phyloP scores from a whole-genome alignment of 23 tunicate genomes.

The Trididemnum nubilum region DNA sequence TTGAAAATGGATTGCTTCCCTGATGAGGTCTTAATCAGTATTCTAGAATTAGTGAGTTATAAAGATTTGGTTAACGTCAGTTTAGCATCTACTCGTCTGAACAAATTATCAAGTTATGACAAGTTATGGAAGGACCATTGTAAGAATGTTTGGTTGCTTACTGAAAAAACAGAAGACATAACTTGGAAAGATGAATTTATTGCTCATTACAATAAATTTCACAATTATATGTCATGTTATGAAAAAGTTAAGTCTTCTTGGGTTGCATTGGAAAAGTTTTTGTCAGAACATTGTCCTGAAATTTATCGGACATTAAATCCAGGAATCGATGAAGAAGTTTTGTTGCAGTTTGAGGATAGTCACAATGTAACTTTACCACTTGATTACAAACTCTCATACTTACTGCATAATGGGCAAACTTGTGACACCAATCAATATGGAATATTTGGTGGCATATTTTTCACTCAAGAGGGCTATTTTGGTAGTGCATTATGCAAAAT shows the following conservation, averaged over 20 bases:
- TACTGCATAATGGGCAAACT: slow-evolving; percentile 43
- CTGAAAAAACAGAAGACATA: background rate
- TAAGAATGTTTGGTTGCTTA: slow-evolving; percentile 8
- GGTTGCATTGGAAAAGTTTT: slow-evolving; percentile 27
- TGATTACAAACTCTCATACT: slow-evolving; percentile 36
- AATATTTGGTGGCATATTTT: slow-evolving; percentile 35
- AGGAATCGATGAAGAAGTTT: slow-evolving; percentile 26
- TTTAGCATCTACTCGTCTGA: background rate
- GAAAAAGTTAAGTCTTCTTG: slow-evolving; percentile 28
- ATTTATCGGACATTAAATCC: slow-evolving; percentile 11
- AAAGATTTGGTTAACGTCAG: slow-evolving; percentile 12
- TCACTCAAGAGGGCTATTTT: background rate
- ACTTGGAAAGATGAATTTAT: slow-evolving; percentile 44
- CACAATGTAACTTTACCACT: slow-evolving; percentile 21
- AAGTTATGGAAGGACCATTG: slow-evolving; percentile 28
- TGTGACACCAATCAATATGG: background rate
- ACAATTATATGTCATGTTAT: slow-evolving; percentile 22
- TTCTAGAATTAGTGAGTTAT: slow-evolving; percentile 25
- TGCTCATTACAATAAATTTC: background rate
- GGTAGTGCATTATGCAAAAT: background rate
- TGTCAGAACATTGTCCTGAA: slow-evolving; percentile 30
- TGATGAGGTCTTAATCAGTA: slow-evolving; percentile 12
- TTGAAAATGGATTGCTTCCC: slow-evolving; percentile 22
- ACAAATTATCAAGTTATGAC: background rate
- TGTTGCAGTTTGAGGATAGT: slow-evolving; percentile 24